These are phyloP conservation scores for Petaurus breviceps DNA, from an alignment of 2,113 vertebrate genomes.

Conservation along the genomic window DNA sequence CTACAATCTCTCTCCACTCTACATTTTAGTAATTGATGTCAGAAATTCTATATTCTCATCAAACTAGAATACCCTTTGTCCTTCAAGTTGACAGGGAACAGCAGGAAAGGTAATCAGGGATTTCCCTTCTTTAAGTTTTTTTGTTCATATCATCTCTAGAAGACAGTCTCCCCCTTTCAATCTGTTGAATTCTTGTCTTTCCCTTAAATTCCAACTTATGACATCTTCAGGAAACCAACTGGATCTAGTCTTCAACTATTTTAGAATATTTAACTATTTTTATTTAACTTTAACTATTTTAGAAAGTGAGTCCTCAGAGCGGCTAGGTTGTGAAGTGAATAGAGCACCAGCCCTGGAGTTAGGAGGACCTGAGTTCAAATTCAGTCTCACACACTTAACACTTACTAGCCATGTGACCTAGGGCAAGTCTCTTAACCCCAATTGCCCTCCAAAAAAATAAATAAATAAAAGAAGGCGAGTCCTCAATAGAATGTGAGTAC, in stretches of 20 bases:
- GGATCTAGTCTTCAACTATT: background rate
- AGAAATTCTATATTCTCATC: background rate
- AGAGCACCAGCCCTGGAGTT: too few species aligned
- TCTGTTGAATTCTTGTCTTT: background rate
- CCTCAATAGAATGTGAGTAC: background rate
- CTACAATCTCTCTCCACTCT: background rate
- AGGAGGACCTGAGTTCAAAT: too few species aligned
- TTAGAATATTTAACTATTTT: too few species aligned
- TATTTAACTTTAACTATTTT: too few species aligned
- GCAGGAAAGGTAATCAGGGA: background rate
- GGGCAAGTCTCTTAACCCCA: too few species aligned
- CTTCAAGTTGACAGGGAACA: background rate
- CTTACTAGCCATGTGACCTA: too few species aligned
- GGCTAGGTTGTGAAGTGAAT: too few species aligned
- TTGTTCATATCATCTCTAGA: background rate
- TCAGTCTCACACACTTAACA: too few species aligned
- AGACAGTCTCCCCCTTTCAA: background rate
- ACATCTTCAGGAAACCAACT: background rate
- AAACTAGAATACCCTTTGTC: background rate
- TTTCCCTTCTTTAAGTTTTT: background rate
- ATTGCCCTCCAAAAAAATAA: too few species aligned
- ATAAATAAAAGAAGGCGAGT: background rate
- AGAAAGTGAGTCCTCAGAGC: too few species aligned
- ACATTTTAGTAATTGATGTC: background rate
- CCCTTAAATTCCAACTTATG: background rate